Conservation (phyloP, 2,888 invertebrate species). For the Leucania comma region DNA sequence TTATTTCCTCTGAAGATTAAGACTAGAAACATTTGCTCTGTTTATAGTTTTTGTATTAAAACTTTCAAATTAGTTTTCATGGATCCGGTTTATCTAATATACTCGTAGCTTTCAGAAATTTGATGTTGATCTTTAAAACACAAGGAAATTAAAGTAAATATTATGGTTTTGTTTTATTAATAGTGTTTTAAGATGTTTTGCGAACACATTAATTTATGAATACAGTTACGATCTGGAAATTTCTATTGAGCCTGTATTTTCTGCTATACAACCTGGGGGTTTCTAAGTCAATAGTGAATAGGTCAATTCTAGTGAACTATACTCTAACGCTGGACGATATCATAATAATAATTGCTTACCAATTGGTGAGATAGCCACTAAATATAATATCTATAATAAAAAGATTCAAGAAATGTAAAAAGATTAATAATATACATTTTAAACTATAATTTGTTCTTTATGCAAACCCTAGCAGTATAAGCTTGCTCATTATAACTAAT, state of each 20-base stretch:
- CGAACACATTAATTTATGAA: too few species aligned
- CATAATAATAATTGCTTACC: too few species aligned
- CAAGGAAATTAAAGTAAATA: not conserved
- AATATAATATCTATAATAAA: too few species aligned
- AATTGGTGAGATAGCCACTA: too few species aligned
- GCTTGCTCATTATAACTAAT: too few species aligned
- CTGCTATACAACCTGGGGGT: too few species aligned
- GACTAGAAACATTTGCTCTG: constrained; percentile 23
- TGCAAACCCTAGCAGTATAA: constrained; percentile 6
- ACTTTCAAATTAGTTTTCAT: constrained; percentile 11
- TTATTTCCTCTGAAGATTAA: constrained; percentile 37
- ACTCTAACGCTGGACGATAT: too few species aligned
- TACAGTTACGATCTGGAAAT: too few species aligned
- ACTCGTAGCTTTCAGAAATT: not conserved
- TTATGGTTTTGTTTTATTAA: not conserved
- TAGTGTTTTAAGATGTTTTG: too few species aligned
- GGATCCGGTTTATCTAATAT: not conserved
- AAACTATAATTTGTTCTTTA: not conserved
- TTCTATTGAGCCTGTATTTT: too few species aligned
- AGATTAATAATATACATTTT: not conserved
- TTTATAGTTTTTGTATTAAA: not conserved
- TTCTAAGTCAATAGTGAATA: too few species aligned
- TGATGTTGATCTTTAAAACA: not conserved
- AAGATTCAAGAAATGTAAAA: not conserved
- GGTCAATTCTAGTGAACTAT: too few species aligned